These are phyloP conservation scores for Turritopsis rubra DNA, from an alignment of 30 jellyfish, hydroid and myxozoan species.

Conservation along the genomic window DNA sequence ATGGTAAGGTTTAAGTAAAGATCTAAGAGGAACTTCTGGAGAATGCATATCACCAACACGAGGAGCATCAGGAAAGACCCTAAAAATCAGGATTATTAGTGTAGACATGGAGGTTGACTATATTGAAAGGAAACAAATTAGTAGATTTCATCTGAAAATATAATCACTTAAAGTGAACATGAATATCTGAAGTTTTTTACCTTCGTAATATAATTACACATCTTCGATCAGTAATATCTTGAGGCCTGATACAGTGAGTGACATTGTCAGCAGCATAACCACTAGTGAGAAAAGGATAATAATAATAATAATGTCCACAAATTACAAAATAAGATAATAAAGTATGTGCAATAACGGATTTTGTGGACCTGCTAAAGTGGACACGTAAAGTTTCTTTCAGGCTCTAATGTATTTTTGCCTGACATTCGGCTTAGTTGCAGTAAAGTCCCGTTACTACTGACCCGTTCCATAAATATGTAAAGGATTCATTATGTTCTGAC, in stretches of 20 bases:
- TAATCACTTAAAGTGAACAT: neutral
- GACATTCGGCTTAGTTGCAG: too few species aligned
- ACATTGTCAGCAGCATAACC: conserved; percentile 97
- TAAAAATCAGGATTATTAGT: conserved; percentile 16
- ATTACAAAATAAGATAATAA: too few species aligned
- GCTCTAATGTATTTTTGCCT: too few species aligned
- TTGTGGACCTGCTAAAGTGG: too few species aligned
- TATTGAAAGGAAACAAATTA: too few species aligned
- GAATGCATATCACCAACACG: conserved; percentile 33
- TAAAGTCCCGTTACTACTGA: too few species aligned
- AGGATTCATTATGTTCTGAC: too few species aligned
- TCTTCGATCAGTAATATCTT: conserved; percentile 71
- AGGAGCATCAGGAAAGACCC: conserved; percentile 39
- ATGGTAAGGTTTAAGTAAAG: neutral
- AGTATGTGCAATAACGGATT: too few species aligned
- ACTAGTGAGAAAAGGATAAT: conserved; percentile 34
- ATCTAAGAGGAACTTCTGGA: conserved; percentile 19
- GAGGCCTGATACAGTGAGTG: conserved; percentile 93
- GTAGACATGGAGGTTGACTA: too few species aligned
- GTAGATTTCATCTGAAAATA: too few species aligned
- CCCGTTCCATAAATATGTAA: too few species aligned
- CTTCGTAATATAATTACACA: conserved; percentile 88
- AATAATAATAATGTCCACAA: neutral
- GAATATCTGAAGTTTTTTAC: conserved; percentile 21
- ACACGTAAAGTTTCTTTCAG: too few species aligned